Conservation (phyloP, 1,140 invertebrate species). For the Lordiphosa collinella region DNA sequence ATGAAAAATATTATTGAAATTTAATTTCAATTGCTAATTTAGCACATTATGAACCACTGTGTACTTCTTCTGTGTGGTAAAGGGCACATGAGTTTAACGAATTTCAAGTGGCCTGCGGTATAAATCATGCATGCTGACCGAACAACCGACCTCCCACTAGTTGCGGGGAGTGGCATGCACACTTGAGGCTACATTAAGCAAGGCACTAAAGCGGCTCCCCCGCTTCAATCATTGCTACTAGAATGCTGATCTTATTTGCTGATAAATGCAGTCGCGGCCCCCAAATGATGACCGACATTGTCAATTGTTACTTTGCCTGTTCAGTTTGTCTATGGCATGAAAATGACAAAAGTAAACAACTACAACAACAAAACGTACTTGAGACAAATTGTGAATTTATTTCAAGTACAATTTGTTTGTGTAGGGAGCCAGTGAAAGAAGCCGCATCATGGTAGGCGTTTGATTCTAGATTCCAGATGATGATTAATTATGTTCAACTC, state of each 20-base stretch:
- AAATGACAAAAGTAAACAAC: slow-evolving; percentile 42
- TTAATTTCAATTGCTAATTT: too few relatives aligned
- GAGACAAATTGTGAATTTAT: slow-evolving; percentile 75
- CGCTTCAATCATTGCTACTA: slow-evolving; percentile 44
- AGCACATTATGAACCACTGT: too few relatives aligned
- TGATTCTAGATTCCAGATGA: slow-evolving; percentile 60
- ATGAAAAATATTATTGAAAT: too few relatives aligned
- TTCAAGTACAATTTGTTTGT: slow-evolving; percentile 61
- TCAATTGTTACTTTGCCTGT: slow-evolving; percentile 23
- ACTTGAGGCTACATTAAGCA: slow-evolving; percentile 50
- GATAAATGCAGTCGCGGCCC: slow-evolving; percentile 47
- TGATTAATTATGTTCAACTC: slow-evolving; percentile 63
- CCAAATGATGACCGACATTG: slow-evolving; percentile 39
- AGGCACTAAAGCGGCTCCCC: slow-evolving; percentile 25
- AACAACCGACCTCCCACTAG: slow-evolving; percentile 53
- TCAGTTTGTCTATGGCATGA: slow-evolving; percentile 39
- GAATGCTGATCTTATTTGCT: slow-evolving; percentile 56
- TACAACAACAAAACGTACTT: slow-evolving; percentile 54
- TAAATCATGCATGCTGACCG: slow-evolving; percentile 50
- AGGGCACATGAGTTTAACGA: neutral
- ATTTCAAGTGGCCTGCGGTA: slow-evolving; percentile 34
- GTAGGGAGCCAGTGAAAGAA: slow-evolving; percentile 15
- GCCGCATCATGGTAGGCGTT: slow-evolving; percentile 34
- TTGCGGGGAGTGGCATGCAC: slow-evolving; percentile 27
- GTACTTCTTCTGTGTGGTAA: neutral